phyloP scores from a whole-genome alignment of 2,797 vertebrate species.

The Petrocephalus schoutedeni region DNA sequence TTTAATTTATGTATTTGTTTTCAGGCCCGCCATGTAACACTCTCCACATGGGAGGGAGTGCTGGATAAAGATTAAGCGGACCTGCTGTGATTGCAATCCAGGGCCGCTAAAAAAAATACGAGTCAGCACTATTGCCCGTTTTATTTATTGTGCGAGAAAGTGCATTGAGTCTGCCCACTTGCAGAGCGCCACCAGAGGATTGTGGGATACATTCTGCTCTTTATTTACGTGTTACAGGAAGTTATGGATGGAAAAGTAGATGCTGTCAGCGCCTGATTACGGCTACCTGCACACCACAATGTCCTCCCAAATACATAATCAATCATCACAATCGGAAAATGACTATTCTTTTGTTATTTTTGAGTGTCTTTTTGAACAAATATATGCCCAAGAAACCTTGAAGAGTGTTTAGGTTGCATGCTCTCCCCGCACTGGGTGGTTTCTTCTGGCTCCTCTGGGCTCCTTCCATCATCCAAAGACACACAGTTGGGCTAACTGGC shows the following conservation, averaged over 20 bases:
- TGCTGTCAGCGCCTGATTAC: background rate
- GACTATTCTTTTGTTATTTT: background rate
- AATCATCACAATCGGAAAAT: background rate
- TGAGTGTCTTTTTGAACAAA: background rate
- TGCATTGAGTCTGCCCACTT: background rate
- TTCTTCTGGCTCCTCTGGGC: background rate
- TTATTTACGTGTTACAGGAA: background rate
- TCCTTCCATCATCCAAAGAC: background rate
- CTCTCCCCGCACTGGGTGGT: background rate
- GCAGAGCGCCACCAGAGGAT: background rate
- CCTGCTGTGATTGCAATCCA: conserved; percentile 7
- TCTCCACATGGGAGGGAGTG: conserved; percentile 18
- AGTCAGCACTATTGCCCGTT: conserved; percentile 3
- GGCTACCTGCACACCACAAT: background rate
- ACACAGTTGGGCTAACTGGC: background rate
- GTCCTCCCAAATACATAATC: background rate
- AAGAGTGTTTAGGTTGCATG: conserved; percentile 1
- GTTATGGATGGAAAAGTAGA: background rate
- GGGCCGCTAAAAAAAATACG: background rate
- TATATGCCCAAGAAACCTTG: background rate
- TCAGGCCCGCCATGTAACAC: background rate
- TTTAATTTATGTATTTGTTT: conserved; percentile 16
- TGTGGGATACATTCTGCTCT: conserved; percentile 7
- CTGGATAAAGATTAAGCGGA: conserved; percentile 16
- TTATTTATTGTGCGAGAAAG: conserved; percentile 6